phyloP scores from a whole-genome alignment of 2,113 vertebrate species.

The Mesembrinibis cayennensis region DNA sequence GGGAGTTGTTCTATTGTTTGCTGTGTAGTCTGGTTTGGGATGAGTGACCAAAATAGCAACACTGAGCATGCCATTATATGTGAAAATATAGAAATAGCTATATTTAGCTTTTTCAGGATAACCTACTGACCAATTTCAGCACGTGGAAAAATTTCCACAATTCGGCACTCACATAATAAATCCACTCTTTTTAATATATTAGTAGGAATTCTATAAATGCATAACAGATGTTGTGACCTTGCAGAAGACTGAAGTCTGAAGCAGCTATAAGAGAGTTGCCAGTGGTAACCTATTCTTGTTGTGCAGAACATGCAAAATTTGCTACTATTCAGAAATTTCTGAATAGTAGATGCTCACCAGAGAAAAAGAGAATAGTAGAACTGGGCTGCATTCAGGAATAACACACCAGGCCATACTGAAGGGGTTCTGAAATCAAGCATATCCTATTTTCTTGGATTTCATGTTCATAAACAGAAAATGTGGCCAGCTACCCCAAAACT shows the following conservation, averaged over 20 bases:
- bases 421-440: neutral
- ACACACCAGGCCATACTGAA: neutral
- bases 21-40: neutral
- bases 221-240: conserved; percentile 42
- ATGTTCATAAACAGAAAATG: neutral
- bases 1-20: neutral
- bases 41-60: conserved; percentile 13
- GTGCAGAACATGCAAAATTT: neutral
- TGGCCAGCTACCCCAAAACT: neutral
- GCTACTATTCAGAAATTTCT: neutral
- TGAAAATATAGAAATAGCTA: neutral
- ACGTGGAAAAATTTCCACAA: conserved; percentile 13
- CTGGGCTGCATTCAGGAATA: neutral
- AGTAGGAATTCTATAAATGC: conserved; percentile 32
- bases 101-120: conserved; percentile 31
- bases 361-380: neutral
- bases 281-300: neutral
- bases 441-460: neutral
- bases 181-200: conserved; percentile 37
- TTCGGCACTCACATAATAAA: conserved; percentile 22
- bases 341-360: neutral
- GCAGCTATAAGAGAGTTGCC: neutral
- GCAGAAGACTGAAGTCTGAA: neutral
- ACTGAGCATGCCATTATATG: neutral
- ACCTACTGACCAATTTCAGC: neutral